phyloP scores from a whole-genome alignment of 1,140 invertebrate genomes.

The Drosophila sturtevanti region DNA sequence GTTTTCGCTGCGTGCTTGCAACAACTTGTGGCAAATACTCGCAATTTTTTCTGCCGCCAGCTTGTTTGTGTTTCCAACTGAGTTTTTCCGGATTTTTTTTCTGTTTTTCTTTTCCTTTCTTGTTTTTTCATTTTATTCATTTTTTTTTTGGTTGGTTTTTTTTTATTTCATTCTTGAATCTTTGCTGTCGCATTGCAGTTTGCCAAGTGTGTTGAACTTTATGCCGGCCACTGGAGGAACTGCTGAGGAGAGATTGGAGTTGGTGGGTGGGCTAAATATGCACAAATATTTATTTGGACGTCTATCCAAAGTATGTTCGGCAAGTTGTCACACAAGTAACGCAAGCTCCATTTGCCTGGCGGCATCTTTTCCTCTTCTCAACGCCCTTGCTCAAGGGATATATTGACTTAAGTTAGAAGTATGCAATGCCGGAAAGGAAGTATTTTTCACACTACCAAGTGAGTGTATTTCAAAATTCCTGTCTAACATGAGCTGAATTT shows the following conservation, averaged over 20 bases:
- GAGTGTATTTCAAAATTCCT: too few relatives aligned
- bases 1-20: slow-evolving; percentile 46
- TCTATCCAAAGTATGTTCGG: slow-evolving; percentile 52
- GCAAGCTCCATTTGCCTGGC: slow-evolving; percentile 41
- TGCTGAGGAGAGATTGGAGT: background rate
- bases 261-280: slow-evolving; percentile 62
- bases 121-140: slow-evolving; percentile 26
- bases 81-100: slow-evolving; percentile 24
- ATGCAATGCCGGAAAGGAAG: background rate
- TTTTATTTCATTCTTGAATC: slow-evolving; percentile 50
- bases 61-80: slow-evolving; percentile 63
- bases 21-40: slow-evolving; percentile 77
- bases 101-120: slow-evolving; percentile 19
- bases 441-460: background rate
- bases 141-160: slow-evolving; percentile 36
- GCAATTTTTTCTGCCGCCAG: slow-evolving; percentile 66
- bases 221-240: slow-evolving; percentile 27
- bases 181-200: slow-evolving; percentile 65
- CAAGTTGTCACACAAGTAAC: slow-evolving; percentile 65
- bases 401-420: background rate
- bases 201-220: slow-evolving; percentile 74
- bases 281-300: slow-evolving; percentile 76
- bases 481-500: too few relatives aligned
- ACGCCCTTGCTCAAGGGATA: background rate
- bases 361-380: slow-evolving; percentile 32